A percentile compares a stretch with the other conserved stretches of the same genome.
Evolutionary conservation across 2,888 invertebrate genomes (phyloP).

Genomic region (Zhengitettix transpicula): DNA sequence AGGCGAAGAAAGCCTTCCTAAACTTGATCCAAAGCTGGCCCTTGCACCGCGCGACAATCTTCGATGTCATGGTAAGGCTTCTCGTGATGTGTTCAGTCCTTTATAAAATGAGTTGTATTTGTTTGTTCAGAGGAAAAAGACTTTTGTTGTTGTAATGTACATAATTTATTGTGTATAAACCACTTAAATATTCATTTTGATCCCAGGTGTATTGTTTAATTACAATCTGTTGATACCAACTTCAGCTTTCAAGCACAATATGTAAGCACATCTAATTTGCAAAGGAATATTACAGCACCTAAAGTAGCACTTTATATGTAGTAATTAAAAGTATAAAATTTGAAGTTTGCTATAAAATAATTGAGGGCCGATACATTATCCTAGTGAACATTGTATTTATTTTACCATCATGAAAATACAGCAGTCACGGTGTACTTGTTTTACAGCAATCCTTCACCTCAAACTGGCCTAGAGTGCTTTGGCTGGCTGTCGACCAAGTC

Average conservation of each 20-base stretch:
- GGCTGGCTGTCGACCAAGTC: conserved; percentile 84
- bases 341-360: neutral
- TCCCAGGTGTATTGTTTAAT: too few species aligned
- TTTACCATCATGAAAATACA: neutral
- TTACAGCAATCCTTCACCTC: conserved; percentile 88
- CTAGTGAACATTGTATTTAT: neutral
- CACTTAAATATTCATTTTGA: too few species aligned
- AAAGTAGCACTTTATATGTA: neutral
- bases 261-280: too few species aligned
- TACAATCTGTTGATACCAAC: too few species aligned
- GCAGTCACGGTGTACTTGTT: neutral
- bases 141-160: too few species aligned
- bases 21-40: conserved; percentile 90
- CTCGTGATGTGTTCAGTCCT: neutral
- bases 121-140: too few species aligned
- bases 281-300: too few species aligned
- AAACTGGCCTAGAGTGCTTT: conserved; percentile 83
- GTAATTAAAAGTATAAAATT: neutral
- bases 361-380: neutral
- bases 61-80: conserved; percentile 70
- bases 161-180: too few species aligned
- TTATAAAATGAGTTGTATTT: too few species aligned
- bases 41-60: conserved; percentile 79
- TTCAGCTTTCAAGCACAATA: too few species aligned
- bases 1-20: conserved; percentile 82